phyloP scores from a whole-genome alignment of 2,797 vertebrate species.

The Novumbra hubbsi region DNA sequence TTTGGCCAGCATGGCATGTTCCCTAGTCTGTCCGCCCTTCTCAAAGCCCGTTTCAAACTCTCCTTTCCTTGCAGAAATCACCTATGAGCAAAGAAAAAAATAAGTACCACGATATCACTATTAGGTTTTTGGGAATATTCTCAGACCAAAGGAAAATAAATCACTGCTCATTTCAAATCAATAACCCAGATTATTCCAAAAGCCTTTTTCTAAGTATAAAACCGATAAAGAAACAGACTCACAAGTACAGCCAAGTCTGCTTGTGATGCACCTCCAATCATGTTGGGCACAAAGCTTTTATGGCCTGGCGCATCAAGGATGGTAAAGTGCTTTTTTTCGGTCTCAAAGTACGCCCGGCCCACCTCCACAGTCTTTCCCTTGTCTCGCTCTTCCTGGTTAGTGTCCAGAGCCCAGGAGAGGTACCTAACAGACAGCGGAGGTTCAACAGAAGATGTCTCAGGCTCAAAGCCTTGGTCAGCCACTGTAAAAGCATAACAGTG shows the following conservation, averaged over 20 bases:
- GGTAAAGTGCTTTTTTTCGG: slow-evolving; percentile 97
- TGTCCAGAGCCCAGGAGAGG: slow-evolving; percentile 97
- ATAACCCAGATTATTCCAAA: background rate
- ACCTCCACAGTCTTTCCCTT: slow-evolving; percentile 99
- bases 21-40: slow-evolving; percentile 95
- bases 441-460: background rate
- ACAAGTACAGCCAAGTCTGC: slow-evolving; percentile 96
- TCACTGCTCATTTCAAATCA: background rate
- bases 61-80: slow-evolving; percentile 96
- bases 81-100: slow-evolving; percentile 65
- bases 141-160: background rate
- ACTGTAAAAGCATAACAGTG: background rate
- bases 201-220: background rate
- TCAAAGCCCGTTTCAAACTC: slow-evolving; percentile 99
- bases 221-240: slow-evolving; percentile 56
- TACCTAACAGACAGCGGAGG: slow-evolving; percentile 76
- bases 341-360: slow-evolving; percentile 96
- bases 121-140: background rate
- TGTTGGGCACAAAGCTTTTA: slow-evolving; percentile 98
- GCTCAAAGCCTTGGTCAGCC: background rate
- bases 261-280: slow-evolving; percentile 97
- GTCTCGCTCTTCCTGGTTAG: slow-evolving; percentile 96
- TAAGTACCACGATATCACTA: background rate
- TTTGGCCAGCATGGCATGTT: slow-evolving; percentile 98
- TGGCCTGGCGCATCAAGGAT: slow-evolving; percentile 97